Percentiles rank a stretch among this genome's conserved stretches.
Evolutionary conservation across 2,888 invertebrate species (phyloP).

Genomic region (Rhingia rostrata): DNA sequence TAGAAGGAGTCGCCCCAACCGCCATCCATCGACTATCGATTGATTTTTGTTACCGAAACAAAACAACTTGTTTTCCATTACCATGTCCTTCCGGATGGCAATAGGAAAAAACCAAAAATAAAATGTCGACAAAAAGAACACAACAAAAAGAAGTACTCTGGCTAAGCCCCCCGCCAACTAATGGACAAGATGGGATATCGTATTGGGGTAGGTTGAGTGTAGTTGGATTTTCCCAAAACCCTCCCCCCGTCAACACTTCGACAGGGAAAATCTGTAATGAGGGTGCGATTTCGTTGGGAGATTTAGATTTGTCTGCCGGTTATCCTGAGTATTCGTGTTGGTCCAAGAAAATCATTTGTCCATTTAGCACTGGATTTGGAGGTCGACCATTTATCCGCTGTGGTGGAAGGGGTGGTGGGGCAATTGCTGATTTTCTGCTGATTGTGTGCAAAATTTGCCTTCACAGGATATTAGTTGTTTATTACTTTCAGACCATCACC

Average conservation of each 20-base stretch:
- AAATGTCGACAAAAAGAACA: slow-evolving; percentile 57
- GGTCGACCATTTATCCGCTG: slow-evolving; percentile 52
- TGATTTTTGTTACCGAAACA: slow-evolving; percentile 70
- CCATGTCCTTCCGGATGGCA: slow-evolving; percentile 69
- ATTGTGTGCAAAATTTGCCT: slow-evolving; percentile 46
- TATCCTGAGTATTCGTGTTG: slow-evolving; percentile 69
- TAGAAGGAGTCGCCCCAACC: slow-evolving; percentile 46
- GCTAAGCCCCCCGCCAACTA: slow-evolving; percentile 34
- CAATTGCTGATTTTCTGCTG: slow-evolving; percentile 62
- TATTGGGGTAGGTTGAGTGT: slow-evolving; percentile 43
- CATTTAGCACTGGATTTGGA: slow-evolving; percentile 71
- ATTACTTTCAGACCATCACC: slow-evolving; percentile 61
- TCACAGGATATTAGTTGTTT: slow-evolving; percentile 70
- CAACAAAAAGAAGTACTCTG: slow-evolving; percentile 47
- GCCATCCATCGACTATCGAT: slow-evolving; percentile 65
- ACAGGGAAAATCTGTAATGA: slow-evolving; percentile 60
- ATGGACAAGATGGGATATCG: slow-evolving; percentile 45
- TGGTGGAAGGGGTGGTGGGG: neutral
- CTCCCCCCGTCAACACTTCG: slow-evolving; percentile 65
- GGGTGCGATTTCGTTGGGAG: slow-evolving; percentile 68
- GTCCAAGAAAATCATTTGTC: slow-evolving; percentile 74
- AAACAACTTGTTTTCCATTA: slow-evolving; percentile 75
- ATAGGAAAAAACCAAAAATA: slow-evolving; percentile 22
- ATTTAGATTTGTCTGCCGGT: slow-evolving; percentile 73
- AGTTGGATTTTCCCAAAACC: slow-evolving; percentile 21